Evolutionary conservation across 2,797 vertebrate species (phyloP).

Genomic region (Telmatherina bonti): DNA sequence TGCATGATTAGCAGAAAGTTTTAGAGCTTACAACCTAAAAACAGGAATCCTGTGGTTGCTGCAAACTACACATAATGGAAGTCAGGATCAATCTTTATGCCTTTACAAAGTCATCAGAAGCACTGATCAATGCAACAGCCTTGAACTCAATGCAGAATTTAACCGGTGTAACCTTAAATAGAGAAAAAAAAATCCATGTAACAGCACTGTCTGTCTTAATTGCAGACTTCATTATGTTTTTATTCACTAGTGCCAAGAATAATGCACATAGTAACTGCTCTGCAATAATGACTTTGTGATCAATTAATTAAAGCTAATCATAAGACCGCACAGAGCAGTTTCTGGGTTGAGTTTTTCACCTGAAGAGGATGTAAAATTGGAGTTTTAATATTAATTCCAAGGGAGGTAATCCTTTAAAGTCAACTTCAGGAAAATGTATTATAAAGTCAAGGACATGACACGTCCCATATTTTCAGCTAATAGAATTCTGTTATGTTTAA

Average conservation of each 20-base stretch:
- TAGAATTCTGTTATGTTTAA: slow-evolving; percentile 29
- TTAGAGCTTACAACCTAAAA: background rate
- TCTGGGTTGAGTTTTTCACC: background rate
- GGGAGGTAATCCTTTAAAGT: slow-evolving; percentile 34
- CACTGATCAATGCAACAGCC: background rate
- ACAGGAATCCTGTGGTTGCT: background rate
- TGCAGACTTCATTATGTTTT: background rate
- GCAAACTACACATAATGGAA: background rate
- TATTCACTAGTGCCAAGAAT: background rate
- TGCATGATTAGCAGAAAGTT: background rate
- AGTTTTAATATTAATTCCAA: slow-evolving; percentile 11
- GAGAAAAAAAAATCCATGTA: background rate
- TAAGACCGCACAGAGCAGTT: background rate
- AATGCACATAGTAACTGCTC: background rate
- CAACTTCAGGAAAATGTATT: slow-evolving; percentile 4
- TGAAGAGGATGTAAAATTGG: background rate
- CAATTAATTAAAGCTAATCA: slow-evolving; percentile 18
- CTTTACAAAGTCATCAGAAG: background rate
- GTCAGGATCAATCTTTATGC: background rate
- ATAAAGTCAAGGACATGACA: slow-evolving; percentile 11
- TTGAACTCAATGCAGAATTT: background rate
- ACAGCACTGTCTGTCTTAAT: background rate
- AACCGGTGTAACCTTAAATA: background rate
- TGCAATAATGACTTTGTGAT: slow-evolving; percentile 11
- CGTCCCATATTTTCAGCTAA: slow-evolving; percentile 18